Evolutionary conservation across 2,888 invertebrate species (phyloP).

Genomic region (Synergus gifuensis): DNA sequence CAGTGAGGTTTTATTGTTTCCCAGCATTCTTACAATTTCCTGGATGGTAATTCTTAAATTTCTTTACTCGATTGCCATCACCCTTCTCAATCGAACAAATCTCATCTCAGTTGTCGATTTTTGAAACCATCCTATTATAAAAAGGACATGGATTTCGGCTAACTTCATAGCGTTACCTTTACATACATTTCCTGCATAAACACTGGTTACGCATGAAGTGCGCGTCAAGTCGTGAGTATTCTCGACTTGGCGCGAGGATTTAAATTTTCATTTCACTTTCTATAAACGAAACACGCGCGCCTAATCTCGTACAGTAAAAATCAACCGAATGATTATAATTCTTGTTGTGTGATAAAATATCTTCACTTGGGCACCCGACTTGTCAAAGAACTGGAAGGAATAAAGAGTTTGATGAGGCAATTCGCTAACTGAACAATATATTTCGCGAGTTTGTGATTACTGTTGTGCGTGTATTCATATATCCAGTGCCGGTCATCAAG

Average conservation of each 20-base stretch:
- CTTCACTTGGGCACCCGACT: not conserved
- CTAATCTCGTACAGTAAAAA: not conserved
- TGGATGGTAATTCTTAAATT: constrained; percentile 25
- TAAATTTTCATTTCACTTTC: too few species aligned
- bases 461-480: not conserved
- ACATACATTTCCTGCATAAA: too few species aligned
- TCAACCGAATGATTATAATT: not conserved
- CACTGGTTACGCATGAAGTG: too few species aligned
- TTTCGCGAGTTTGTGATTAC: not conserved
- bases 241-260: too few species aligned
- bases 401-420: too few species aligned
- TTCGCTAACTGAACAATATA: not conserved
- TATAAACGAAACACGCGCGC: too few species aligned
- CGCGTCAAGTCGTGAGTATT: too few species aligned
- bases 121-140: too few species aligned
- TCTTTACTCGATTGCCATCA: constrained; percentile 3
- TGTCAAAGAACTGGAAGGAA: not conserved
- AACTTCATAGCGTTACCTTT: too few species aligned
- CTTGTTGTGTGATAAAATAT: not conserved
- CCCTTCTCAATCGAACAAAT: constrained; percentile 19
- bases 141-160: too few species aligned
- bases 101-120: not conserved
- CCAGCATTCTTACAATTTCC: constrained; percentile 26
- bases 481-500: constrained; percentile 68
- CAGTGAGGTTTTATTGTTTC: constrained; percentile 33